phyloP scores from a whole-genome alignment of 2,113 vertebrate genomes.

The Pterocles gutturalis region DNA sequence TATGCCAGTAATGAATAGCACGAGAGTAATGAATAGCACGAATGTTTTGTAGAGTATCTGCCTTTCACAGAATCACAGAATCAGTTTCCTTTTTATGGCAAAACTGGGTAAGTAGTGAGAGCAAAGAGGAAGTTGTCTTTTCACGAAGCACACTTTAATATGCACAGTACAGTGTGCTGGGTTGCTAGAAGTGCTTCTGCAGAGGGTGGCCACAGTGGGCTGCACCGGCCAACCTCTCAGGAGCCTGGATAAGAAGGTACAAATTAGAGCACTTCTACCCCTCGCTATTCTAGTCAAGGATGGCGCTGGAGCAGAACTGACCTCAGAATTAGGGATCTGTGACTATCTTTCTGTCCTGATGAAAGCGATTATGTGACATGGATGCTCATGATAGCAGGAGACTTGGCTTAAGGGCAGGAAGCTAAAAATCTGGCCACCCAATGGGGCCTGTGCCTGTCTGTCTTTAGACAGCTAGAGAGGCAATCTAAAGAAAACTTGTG shows the following conservation, averaged over 20 bases:
- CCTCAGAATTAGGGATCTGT: slow-evolving; percentile 20
- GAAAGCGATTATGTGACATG: slow-evolving; percentile 56
- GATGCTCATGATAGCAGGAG: slow-evolving; percentile 35
- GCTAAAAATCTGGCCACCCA: not conserved
- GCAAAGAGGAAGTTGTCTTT: not conserved
- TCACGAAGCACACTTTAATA: not conserved
- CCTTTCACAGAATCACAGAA: not conserved
- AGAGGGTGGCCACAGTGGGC: not conserved
- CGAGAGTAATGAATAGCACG: not conserved
- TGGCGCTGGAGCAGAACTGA: slow-evolving; percentile 41
- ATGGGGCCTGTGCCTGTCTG: not conserved
- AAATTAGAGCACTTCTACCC: slow-evolving; percentile 40
- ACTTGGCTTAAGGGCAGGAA: not conserved
- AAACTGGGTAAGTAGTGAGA: not conserved
- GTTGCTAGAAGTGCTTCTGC: not conserved
- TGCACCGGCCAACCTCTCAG: not conserved
- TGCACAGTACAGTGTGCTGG: rapidly evolving
- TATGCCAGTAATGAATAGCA: not conserved
- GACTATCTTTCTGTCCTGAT: slow-evolving; percentile 11
- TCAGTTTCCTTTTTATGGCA: not conserved
- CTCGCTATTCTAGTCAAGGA: slow-evolving; percentile 18
- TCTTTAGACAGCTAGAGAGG: not conserved
- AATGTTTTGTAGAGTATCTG: not conserved
- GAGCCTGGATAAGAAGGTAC: not conserved
- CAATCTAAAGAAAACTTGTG: not conserved